These are phyloP conservation scores for Himalopsyche japonica DNA, from an alignment of 2,888 invertebrate species.

Conservation along the genomic window DNA sequence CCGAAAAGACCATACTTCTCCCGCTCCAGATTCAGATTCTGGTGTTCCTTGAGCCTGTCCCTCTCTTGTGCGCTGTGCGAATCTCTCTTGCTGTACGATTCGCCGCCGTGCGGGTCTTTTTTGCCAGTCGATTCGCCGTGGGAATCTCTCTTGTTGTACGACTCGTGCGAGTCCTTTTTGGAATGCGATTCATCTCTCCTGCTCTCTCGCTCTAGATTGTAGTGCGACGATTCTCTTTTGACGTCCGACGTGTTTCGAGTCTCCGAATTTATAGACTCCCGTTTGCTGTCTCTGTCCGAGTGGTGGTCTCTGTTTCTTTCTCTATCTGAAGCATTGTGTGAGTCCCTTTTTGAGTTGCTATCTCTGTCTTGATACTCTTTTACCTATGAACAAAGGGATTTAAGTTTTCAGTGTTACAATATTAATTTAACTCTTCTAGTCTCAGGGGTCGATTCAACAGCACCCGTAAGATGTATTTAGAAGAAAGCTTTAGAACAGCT, in stretches of 20 bases:
- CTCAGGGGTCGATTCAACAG: no score
- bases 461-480: no score
- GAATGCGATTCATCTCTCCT: not conserved
- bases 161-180: not conserved
- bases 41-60: not conserved
- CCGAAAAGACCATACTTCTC: not conserved
- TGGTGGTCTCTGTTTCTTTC: not conserved
- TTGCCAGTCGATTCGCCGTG: not conserved
- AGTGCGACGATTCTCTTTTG: not conserved
- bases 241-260: not conserved
- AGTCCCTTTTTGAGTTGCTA: not conserved
- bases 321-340: not conserved
- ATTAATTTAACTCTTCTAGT: no score
- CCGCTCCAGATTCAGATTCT: not conserved
- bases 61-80: not conserved
- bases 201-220: no score
- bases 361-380: not conserved
- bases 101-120: not conserved
- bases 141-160: not conserved
- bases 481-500: no score
- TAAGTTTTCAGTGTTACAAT: no score
- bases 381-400: not conserved
- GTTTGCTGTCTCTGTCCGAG: not conserved
- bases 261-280: not conserved
- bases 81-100: not conserved